Conservation (phyloP, 2,888 invertebrate genomes). For the Rhamphomyia laevipes region DNA sequence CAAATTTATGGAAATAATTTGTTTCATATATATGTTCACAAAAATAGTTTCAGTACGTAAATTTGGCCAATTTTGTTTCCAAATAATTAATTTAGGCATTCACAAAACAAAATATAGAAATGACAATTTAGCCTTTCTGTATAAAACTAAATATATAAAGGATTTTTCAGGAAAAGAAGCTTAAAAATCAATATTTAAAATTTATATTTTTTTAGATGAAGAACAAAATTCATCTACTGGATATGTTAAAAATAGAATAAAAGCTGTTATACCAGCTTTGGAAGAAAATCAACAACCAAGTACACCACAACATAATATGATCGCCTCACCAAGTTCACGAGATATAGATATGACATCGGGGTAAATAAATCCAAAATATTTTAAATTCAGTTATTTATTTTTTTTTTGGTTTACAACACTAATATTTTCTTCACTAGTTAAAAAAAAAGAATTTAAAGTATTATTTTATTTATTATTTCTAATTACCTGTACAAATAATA, state of each 20-base stretch:
- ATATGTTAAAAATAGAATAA: slow-evolving; percentile 73
- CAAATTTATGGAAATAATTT: too few species aligned
- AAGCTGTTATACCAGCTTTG: slow-evolving; percentile 69
- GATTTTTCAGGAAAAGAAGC: too few species aligned
- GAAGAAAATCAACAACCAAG: slow-evolving; percentile 41
- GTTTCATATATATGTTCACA: too few species aligned
- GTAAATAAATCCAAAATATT: slow-evolving; percentile 38
- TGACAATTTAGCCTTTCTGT: too few species aligned
- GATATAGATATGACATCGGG: slow-evolving; percentile 53
- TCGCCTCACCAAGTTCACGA: slow-evolving; percentile 47
- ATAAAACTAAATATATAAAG: too few species aligned
- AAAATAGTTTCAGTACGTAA: too few species aligned
- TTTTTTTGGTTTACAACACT: not conserved
- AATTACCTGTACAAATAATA: slow-evolving; percentile 9
- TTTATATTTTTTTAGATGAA: slow-evolving; percentile 13
- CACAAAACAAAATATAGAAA: too few species aligned
- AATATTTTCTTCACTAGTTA: not conserved
- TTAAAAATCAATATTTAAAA: not conserved
- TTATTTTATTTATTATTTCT: slow-evolving; percentile 4
- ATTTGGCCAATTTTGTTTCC: too few species aligned
- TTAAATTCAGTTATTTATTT: slow-evolving; percentile 11
- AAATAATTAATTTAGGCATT: too few species aligned
- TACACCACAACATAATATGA: slow-evolving; percentile 57
- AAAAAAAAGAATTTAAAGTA: not conserved
- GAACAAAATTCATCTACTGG: slow-evolving; percentile 46